These are phyloP conservation scores for Diabrotica undecimpunctata DNA, from an alignment of 1,140 invertebrate species.

Conservation along the genomic window DNA sequence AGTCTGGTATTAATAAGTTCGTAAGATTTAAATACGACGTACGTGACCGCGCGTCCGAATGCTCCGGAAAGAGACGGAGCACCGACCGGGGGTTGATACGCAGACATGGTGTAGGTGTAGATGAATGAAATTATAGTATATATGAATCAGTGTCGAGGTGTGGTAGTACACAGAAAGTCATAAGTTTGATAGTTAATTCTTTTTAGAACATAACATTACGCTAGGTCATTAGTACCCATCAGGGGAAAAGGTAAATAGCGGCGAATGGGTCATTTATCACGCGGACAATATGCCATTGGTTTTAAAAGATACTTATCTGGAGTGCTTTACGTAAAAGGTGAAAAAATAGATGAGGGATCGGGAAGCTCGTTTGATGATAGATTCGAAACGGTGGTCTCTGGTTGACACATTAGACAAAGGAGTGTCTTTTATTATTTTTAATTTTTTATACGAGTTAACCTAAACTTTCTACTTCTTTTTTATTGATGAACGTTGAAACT, in stretches of 20 bases:
- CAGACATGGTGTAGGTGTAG: conserved; percentile 20
- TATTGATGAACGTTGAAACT: no score
- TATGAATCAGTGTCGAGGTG: conserved; percentile 23
- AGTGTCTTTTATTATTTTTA: no score
- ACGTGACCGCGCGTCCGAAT: background rate
- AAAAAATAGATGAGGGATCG: background rate
- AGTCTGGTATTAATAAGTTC: conserved; percentile 23
- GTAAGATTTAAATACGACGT: conserved; percentile 15
- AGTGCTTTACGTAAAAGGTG: background rate
- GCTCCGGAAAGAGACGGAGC: conserved; percentile 8
- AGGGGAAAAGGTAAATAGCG: background rate
- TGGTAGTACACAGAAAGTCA: conserved; percentile 21
- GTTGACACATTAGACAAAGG: no score
- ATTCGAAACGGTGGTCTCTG: no score
- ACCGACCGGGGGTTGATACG: conserved; percentile 14
- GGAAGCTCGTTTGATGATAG: no score
- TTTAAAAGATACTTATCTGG: conserved; percentile 3
- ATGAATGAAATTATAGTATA: conserved; percentile 24
- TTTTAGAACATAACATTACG: conserved; percentile 16
- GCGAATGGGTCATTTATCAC: conserved; percentile 1
- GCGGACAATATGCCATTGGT: background rate
- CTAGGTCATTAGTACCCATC: conserved; percentile 13
- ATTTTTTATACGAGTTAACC: no score
- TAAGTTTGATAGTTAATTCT: conserved; percentile 20
- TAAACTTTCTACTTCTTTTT: no score